These are phyloP conservation scores for Bostrychus sinensis DNA, from an alignment of 2,113 vertebrate species.

Conservation along the genomic window DNA sequence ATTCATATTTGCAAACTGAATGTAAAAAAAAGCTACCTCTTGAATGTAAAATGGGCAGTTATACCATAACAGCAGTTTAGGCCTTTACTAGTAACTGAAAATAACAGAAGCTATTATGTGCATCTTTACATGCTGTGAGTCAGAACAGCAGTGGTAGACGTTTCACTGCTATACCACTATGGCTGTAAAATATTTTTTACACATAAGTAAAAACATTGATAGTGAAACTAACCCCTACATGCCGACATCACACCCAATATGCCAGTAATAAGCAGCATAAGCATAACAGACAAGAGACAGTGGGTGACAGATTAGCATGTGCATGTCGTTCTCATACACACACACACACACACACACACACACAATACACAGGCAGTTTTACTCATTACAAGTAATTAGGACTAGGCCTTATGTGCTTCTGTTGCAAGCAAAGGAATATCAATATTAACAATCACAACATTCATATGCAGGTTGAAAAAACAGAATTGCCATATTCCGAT, in stretches of 20 bases:
- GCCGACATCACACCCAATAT: not conserved
- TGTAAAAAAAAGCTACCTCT: no score
- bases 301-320: conserved; percentile 2
- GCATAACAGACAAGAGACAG: not conserved
- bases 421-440: no score
- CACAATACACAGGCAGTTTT: no score
- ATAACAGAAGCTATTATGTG: not conserved
- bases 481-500: no score
- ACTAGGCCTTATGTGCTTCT: no score
- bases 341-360: no score
- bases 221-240: not conserved
- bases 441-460: no score
- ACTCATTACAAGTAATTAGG: no score
- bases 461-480: no score
- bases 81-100: not conserved
- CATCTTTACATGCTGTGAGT: not conserved
- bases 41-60: no score
- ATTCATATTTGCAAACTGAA: no score
- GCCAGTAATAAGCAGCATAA: not conserved
- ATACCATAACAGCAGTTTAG: no score
- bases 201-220: not conserved
- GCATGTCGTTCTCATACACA: not conserved
- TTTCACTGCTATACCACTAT: not conserved
- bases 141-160: not conserved
- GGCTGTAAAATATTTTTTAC: not conserved